Conservation (phyloP, 1,140 invertebrate species). For the Nomia melanderi region DNA sequence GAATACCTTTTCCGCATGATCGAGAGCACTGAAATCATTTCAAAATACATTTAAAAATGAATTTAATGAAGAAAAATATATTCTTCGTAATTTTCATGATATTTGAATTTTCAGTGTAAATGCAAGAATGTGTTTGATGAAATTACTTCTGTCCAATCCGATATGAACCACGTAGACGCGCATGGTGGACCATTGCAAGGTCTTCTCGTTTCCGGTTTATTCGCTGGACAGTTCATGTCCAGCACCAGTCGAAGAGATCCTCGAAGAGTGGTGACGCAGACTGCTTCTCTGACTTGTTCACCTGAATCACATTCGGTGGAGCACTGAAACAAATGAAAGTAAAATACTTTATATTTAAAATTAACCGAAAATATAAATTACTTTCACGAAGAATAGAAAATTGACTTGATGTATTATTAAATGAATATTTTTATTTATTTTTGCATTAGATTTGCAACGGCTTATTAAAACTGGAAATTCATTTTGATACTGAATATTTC, state of each 20-base stretch:
- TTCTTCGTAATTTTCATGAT: too few species aligned
- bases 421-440: too few species aligned
- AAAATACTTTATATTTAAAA: not conserved
- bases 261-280: conserved; percentile 81
- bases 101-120: too few species aligned
- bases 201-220: conserved; percentile 76
- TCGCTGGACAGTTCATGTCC: conserved; percentile 78
- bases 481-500: too few species aligned
- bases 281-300: conserved; percentile 82
- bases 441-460: too few species aligned
- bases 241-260: conserved; percentile 73
- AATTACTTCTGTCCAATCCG: conserved; percentile 84
- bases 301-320: conserved; percentile 84
- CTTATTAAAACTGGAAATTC: too few species aligned
- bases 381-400: too few species aligned
- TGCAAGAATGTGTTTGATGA: not conserved
- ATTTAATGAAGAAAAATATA: too few species aligned
- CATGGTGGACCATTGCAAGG: conserved; percentile 81
- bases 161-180: conserved; percentile 83
- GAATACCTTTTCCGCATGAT: conserved; percentile 83
- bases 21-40: conserved; percentile 78
- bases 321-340: conserved; percentile 81
- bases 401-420: too few species aligned
- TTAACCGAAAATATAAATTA: too few species aligned
- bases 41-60: not conserved